Evolutionary conservation across 2,113 vertebrate species (phyloP), one percentile per base, ranked within the genome.

Genomic region (Tragelaphus buxtoni): DNA sequence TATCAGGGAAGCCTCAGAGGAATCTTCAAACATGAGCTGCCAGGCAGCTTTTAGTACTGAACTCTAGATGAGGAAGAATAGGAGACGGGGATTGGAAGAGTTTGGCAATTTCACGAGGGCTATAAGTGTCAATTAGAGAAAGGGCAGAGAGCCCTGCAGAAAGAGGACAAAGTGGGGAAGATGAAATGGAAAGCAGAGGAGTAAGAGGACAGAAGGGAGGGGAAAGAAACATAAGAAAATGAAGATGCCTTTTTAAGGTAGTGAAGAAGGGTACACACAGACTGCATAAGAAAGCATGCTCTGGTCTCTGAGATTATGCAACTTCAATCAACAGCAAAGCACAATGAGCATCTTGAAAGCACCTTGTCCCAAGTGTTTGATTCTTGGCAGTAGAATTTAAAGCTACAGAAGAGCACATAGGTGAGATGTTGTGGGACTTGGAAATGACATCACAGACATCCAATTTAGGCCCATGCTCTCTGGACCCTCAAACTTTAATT

Each of bases 401-500:
- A 72, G 95, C 94, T 89, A 96, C 97, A 97, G 77, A 92, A 90
- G 82, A 96, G 53, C 61, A 84, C 28, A 35, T 3, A 97, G 95
- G 7, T 16, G 65, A 98, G 17, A n/a, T 24, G 96, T 80, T 88
- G 60, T 83, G 49, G 82, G 69, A 14, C 55, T 80, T 72, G 49
- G 2, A 20, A 95, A 60, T 98, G 97, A 97, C 77, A 95, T 95
- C 94, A 96, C 51, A 32, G 58, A 1, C 11, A 81, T 92, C 84
- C 92, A 96, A 5, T 91, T 76, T 81, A 87, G 82, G 95, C 47
- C 81, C 24, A 81, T 63, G 53, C 85, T 94, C 42, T 88, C 88
- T 89, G 95, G 93, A 77, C 72, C 94, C 94, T 98, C 88, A 94
- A 61, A 77, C 94, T 97, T 96, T 30, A 96, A 90, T 85, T 96